A percentile compares a stretch with the other conserved stretches of the same genome.
phyloP scores from a whole-genome alignment of 1,140 invertebrate genomes.

The Steinernema khuongi region DNA sequence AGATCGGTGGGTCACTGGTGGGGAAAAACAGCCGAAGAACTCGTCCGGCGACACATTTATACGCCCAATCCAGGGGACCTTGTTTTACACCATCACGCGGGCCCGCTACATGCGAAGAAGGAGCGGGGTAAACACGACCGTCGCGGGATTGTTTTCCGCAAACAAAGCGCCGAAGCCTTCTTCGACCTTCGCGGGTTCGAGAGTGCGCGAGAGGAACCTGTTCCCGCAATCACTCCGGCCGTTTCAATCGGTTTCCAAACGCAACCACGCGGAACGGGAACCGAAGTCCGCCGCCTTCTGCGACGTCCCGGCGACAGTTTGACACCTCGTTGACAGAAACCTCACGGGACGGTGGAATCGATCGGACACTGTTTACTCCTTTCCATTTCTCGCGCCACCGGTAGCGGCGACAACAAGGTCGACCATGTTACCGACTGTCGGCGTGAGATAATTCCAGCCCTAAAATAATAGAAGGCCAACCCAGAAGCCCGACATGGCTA shows the following conservation, averaged over 20 bases:
- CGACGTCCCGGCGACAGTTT: background rate
- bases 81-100: background rate
- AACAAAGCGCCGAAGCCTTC: background rate
- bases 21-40: background rate
- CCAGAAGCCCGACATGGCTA: too few relatives aligned
- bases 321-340: constrained; percentile 7
- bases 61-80: too few relatives aligned
- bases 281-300: background rate
- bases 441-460: background rate
- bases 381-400: background rate
- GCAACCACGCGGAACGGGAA: background rate
- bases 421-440: background rate
- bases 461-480: too few relatives aligned
- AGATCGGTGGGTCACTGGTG: constrained; percentile 9
- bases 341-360: too few relatives aligned
- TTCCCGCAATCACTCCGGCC: background rate
- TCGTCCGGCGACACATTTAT: background rate
- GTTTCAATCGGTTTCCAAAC: background rate
- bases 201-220: background rate
- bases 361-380: background rate
- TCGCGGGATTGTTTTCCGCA: background rate
- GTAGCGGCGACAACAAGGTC: background rate
- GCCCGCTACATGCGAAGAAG: background rate
- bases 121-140: background rate
- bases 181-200: background rate